Evolutionary conservation across 2,113 vertebrate species (phyloP).

Genomic region (Ptyas mucosa): DNA sequence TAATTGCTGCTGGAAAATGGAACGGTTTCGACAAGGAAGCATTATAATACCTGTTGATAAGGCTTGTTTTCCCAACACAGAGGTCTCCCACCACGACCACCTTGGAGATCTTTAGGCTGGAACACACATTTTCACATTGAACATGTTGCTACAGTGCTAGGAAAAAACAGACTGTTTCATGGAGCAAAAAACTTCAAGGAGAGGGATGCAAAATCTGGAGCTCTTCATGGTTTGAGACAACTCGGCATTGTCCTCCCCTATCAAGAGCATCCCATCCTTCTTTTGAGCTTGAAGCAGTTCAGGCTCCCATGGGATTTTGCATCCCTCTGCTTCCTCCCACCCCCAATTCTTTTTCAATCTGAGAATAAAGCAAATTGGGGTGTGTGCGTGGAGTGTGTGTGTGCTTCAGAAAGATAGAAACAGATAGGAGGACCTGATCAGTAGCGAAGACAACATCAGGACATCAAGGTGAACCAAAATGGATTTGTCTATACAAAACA

Average conservation of each 20-base stretch:
- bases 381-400: too few species aligned
- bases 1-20: not conserved
- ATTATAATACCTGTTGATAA: constrained; percentile 82
- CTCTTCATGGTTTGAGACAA: not conserved
- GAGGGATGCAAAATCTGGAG: not conserved
- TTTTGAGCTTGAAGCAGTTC: not conserved
- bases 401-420: not conserved
- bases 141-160: not conserved
- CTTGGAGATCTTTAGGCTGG: constrained; percentile 85
- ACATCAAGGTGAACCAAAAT: not conserved
- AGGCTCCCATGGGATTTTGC: not conserved
- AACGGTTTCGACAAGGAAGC: not conserved
- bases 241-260: not conserved
- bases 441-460: not conserved
- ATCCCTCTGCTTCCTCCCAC: not conserved
- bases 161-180: not conserved
- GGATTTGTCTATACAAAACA: not conserved
- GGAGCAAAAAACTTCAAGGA: not conserved
- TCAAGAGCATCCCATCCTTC: not conserved
- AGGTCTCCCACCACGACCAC: constrained; percentile 89
- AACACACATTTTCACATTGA: constrained; percentile 38
- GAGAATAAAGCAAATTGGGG: not conserved
- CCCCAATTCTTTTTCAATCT: not conserved
- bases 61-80: constrained; percentile 89
- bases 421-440: not conserved